Base-by-base conservation (phyloP, 1,140 invertebrate species). In the Rhyzopertha dominica region DNA sequence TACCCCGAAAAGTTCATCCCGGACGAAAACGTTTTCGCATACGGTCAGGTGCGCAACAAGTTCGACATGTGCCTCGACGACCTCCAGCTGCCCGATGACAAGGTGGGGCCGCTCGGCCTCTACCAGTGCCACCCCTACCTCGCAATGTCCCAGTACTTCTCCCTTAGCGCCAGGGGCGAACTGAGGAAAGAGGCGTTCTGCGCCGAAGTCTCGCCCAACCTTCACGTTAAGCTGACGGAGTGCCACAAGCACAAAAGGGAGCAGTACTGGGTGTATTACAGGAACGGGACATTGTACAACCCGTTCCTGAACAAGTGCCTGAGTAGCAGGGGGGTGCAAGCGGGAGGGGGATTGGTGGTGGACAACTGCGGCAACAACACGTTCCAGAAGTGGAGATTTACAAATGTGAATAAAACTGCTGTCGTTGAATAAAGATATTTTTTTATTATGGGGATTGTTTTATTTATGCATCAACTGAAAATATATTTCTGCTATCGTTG, bases 1-100 rank as follows among this genome's bases (percentile, higher is more conserved):
- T 89, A 86, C 68, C 84, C 82, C 4, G 81, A 90, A 61, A 93
- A 93, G 68, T 94, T 91, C 69, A 80, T 94, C 34, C 82, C 85
- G 8, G 88, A 89, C 50, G 78, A 87, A 62, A 80, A 93, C 62
- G 83, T 86, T 2, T 64, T 72, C 29, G 85, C 77, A 7, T 92
- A 83, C 68, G 92, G 92, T 14, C 59, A 61, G 47, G 46, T 60
- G 14, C 59, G 54, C 38, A 78, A 75, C 45, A 63, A 67, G 3
- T 58, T 60, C 5, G 72, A 73, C 2, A 66, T 89, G 37, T 93
- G 90, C 69, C 69, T 92, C 28, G 89, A 94, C 69, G 85, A 81
- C 57, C 68, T 93, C 43, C 84, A 87, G 59, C 72, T 80, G 29
- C 75, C 81, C 53, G 85, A 85, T 53, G 78, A 84, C 39, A 73